Evolutionary conservation across 2,888 invertebrate genomes (phyloP).

Genomic region (Patella ulyssiponensis): DNA sequence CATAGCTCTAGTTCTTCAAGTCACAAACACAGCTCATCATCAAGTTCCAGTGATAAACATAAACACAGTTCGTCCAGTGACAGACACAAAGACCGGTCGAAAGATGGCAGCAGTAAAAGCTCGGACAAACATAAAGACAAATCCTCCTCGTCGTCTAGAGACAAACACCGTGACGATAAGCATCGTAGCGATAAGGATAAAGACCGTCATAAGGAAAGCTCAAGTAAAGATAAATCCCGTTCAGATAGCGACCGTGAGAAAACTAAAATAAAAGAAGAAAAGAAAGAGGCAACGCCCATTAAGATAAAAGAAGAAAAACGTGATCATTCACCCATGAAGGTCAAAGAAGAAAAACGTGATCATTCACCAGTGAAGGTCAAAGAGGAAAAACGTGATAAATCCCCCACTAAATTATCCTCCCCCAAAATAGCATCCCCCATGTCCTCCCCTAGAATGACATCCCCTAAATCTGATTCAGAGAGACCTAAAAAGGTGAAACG

Average conservation of each 20-base stretch:
- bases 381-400: constrained; percentile 31
- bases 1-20: background rate
- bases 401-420: constrained; percentile 15
- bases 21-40: constrained; percentile 22
- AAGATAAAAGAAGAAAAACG: constrained; percentile 17
- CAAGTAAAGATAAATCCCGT: constrained; percentile 2
- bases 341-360: constrained; percentile 27
- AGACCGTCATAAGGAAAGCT: constrained; percentile 1
- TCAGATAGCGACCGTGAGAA: background rate
- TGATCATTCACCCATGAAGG: constrained; percentile 20
- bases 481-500: constrained; percentile 30
- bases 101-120: constrained; percentile 25
- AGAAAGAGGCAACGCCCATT: background rate
- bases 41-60: constrained; percentile 31
- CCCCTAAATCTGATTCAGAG: constrained; percentile 25
- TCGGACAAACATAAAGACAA: constrained; percentile 32
- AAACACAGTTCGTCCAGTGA: constrained; percentile 22
- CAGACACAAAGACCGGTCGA: constrained; percentile 25
- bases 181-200: constrained; percentile 28
- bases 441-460: constrained; percentile 25
- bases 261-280: background rate
- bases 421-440: constrained; percentile 21
- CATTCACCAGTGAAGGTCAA: constrained; percentile 37
- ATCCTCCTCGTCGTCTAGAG: constrained; percentile 21
- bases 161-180: constrained; percentile 34